phyloP scores from a whole-genome alignment of 2,888 invertebrate species.

The Coremacera marginata region DNA sequence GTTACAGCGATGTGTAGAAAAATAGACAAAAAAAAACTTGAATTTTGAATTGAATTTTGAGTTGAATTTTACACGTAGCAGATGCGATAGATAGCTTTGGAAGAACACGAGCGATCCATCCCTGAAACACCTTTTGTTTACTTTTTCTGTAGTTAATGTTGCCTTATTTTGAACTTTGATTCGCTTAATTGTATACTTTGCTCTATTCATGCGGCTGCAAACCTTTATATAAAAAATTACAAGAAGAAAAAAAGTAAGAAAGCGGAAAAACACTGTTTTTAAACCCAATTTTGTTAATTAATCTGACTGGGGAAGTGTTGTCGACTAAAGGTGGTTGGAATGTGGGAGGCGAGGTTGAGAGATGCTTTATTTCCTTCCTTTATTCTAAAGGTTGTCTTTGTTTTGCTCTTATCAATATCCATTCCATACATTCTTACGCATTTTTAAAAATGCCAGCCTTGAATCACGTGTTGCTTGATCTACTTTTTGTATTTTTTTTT shows the following conservation, averaged over 20 bases:
- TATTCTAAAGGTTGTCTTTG: neutral
- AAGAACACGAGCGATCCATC: neutral
- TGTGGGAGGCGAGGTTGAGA: neutral
- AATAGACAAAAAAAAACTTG: neutral
- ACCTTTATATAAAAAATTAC: neutral
- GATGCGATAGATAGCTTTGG: neutral
- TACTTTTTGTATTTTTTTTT: neutral
- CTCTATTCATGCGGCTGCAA: neutral
- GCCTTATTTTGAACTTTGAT: neutral
- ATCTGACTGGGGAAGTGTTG: slow-evolving; percentile 55
- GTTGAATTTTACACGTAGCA: neutral
- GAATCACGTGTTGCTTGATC: slow-evolving; percentile 49
- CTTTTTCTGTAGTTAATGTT: neutral
- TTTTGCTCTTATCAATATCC: neutral
- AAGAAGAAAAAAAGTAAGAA: neutral
- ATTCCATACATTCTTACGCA: neutral
- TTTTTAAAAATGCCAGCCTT: slow-evolving; percentile 53
- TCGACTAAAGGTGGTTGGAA: neutral
- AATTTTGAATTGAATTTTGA: no score
- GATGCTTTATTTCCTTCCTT: neutral
- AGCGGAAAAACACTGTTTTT: slow-evolving; percentile 34
- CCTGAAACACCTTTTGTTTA: neutral
- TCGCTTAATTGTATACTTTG: neutral
- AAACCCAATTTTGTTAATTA: slow-evolving; percentile 60
- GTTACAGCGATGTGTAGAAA: neutral